These are phyloP conservation scores for Rissa tridactyla DNA, from an alignment of 2,113 vertebrate genomes.

Conservation along the genomic window DNA sequence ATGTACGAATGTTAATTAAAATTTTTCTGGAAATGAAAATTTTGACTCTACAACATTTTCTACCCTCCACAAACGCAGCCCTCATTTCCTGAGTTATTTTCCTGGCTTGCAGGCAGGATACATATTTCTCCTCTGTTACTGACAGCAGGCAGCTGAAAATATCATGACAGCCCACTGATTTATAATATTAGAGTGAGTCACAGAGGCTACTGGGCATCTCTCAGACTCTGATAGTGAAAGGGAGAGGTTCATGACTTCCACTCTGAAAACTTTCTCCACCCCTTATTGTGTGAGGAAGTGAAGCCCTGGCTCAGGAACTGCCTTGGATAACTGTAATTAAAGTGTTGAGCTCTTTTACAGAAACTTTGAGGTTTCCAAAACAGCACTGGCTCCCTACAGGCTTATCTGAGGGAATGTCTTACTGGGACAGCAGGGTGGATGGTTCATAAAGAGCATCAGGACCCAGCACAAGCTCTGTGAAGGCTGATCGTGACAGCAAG, in stretches of 20 bases:
- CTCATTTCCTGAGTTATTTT: slow-evolving; percentile 37
- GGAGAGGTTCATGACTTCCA: neutral
- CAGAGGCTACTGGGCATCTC: neutral
- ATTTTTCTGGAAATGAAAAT: slow-evolving; percentile 16
- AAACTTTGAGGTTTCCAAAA: neutral
- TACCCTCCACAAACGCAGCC: neutral
- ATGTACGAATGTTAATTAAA: neutral
- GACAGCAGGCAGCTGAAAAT: slow-evolving; percentile 7
- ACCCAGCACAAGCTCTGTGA: neutral
- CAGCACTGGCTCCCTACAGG: neutral
- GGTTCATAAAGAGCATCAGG: neutral
- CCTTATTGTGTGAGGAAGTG: neutral
- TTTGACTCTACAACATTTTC: neutral
- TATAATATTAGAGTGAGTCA: neutral
- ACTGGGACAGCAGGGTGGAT: neutral
- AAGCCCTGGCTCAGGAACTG: neutral
- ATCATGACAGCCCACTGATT: neutral
- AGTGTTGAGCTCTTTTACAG: neutral
- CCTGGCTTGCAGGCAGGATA: slow-evolving; percentile 14
- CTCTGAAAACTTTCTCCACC: neutral
- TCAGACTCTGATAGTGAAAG: neutral
- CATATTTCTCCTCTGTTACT: neutral
- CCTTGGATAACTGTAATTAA: neutral
- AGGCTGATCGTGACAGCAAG: neutral
- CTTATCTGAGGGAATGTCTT: neutral